Percentiles rank a stretch among this genome's conserved stretches.
Evolutionary conservation across 2,113 vertebrate species (phyloP).

Genomic region (Gobio gobio): DNA sequence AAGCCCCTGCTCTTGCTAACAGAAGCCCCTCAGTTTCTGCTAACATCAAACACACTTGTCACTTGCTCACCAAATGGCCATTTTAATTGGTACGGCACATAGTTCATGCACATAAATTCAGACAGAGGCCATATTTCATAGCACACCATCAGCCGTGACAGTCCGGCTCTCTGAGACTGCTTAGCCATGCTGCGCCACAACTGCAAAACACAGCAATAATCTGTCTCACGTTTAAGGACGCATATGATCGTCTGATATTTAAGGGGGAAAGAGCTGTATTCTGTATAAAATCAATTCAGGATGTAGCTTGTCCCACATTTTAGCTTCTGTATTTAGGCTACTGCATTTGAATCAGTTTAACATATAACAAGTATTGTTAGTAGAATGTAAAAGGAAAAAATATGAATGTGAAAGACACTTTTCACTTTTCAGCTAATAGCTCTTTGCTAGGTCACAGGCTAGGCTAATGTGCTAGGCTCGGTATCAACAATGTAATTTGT

Average conservation of each 20-base stretch:
- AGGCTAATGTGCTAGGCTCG: not conserved
- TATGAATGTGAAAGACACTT: not conserved
- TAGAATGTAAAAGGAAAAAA: not conserved
- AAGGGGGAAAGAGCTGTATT: not conserved
- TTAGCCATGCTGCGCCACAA: slow-evolving; percentile 22
- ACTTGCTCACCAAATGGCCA: slow-evolving; percentile 55
- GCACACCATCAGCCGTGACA: slow-evolving; percentile 26
- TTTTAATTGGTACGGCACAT: slow-evolving; percentile 56
- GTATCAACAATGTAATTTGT: not conserved
- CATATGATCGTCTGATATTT: not conserved
- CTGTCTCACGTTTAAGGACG: slow-evolving; percentile 32
- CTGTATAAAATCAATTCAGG: not conserved
- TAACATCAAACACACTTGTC: slow-evolving; percentile 55
- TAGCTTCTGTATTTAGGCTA: not conserved
- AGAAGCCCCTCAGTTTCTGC: slow-evolving; percentile 45
- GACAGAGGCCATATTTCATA: slow-evolving; percentile 52
- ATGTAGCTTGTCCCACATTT: not conserved
- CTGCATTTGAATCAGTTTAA: not conserved
- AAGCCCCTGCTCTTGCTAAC: slow-evolving; percentile 53
- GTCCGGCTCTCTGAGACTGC: slow-evolving; percentile 29
- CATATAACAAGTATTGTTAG: not conserved
- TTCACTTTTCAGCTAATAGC: not conserved
- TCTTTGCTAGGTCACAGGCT: not conserved
- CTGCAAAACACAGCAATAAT: slow-evolving; percentile 47
- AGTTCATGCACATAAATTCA: slow-evolving; percentile 58